Conservation (phyloP, 2,113 vertebrate genomes). For the Ifrita kowaldi region DNA sequence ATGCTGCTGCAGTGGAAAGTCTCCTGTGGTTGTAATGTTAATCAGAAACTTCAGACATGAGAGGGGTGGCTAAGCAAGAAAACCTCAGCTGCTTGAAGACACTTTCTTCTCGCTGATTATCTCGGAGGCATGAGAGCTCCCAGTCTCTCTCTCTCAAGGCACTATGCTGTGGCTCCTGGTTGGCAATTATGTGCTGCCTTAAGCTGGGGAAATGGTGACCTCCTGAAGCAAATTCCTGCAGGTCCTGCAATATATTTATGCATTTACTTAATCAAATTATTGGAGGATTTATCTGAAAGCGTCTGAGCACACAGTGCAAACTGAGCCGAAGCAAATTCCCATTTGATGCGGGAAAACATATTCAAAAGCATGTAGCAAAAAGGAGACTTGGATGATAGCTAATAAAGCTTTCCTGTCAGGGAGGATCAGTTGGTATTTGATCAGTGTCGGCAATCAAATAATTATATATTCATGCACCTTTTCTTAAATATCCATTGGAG, state of each 20-base stretch:
- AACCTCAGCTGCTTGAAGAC: not conserved
- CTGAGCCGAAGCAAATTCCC: not conserved
- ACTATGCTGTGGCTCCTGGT: not conserved
- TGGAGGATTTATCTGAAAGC: not conserved
- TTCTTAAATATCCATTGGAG: not conserved
- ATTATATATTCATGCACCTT: not conserved
- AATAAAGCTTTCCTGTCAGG: not conserved
- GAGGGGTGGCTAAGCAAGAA: not conserved
- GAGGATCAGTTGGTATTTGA: not conserved
- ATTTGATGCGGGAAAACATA: not conserved
- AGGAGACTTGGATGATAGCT: not conserved
- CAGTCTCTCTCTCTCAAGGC: not conserved
- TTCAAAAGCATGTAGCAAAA: not conserved
- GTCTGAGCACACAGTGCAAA: not conserved
- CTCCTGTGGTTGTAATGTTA: not conserved
- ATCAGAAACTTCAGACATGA: not conserved
- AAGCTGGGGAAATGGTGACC: not conserved
- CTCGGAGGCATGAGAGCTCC: not conserved
- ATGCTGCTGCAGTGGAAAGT: not conserved
- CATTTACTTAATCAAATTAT: not conserved
- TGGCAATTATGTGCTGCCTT: not conserved
- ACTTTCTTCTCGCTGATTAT: not conserved
- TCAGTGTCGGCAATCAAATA: not conserved
- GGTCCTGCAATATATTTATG: not conserved
- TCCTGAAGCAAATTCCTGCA: not conserved